phyloP scores from a whole-genome alignment of 2,797 vertebrate species.

The Gymnothorax javanicus region DNA sequence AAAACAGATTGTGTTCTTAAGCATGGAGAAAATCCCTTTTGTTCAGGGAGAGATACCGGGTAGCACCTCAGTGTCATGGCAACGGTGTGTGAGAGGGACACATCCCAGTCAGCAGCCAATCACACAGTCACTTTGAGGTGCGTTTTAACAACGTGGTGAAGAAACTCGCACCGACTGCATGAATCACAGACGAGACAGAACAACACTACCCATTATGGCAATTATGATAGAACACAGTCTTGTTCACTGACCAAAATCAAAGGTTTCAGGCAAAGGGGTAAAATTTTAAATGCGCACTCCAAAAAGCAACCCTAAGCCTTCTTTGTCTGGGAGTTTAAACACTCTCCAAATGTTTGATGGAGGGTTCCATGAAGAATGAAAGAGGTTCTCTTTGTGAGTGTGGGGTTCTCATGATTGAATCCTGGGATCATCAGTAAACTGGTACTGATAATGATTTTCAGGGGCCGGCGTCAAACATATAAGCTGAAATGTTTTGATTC shows the following conservation, averaged over 20 bases:
- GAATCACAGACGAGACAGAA: neutral
- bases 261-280: neutral
- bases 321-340: no score
- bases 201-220: neutral
- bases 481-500: neutral
- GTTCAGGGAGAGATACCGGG: neutral
- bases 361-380: no score
- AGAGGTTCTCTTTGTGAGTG: no score
- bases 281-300: neutral
- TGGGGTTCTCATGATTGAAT: neutral
- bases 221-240: neutral
- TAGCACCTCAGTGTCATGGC: neutral
- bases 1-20: constrained; percentile 10
- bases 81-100: neutral
- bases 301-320: no score
- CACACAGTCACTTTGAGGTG: neutral
- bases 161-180: neutral
- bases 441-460: neutral
- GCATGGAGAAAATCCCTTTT: neutral
- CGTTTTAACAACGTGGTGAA: neutral
- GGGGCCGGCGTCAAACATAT: neutral
- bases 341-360: no score
- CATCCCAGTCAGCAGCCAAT: neutral
- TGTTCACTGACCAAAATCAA: neutral
- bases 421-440: neutral